Conservation (phyloP, 2,888 invertebrate genomes). For the Sturmia bella region DNA sequence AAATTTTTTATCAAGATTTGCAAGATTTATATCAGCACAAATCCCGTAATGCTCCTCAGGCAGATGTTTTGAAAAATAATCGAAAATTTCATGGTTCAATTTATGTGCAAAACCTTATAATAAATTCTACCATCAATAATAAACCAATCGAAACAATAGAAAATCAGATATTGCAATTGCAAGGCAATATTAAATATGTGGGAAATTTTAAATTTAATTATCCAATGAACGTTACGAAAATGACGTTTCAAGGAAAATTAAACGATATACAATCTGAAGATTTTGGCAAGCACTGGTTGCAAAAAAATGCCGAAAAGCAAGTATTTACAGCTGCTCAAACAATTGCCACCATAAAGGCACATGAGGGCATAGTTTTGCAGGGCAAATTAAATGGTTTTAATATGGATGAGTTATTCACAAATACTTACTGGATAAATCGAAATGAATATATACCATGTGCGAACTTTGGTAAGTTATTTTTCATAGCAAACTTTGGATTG, state of each 20-base stretch:
- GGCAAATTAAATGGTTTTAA: conserved; percentile 82
- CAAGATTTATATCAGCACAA: conserved; percentile 72
- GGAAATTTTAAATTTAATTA: conserved; percentile 77
- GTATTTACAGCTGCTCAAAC: conserved; percentile 77
- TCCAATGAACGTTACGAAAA: conserved; percentile 78
- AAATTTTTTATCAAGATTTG: conserved; percentile 72
- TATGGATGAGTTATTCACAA: conserved; percentile 81
- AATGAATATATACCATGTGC: conserved; percentile 82
- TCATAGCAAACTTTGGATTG: neutral
- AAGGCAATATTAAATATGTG: conserved; percentile 78
- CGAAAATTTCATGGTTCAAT: conserved; percentile 76
- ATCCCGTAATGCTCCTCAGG: conserved; percentile 42
- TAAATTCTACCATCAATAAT: conserved; percentile 76
- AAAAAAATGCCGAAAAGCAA: conserved; percentile 76
- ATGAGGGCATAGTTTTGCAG: conserved; percentile 72
- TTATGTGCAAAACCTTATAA: conserved; percentile 79
- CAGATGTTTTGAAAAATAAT: conserved; percentile 70
- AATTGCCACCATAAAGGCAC: conserved; percentile 72
- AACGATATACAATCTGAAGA: conserved; percentile 81
- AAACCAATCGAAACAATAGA: conserved; percentile 74
- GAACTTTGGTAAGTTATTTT: conserved; percentile 80
- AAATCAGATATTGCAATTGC: conserved; percentile 75
- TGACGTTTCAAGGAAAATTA: conserved; percentile 80
- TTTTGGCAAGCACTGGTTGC: conserved; percentile 82
- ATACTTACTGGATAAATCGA: conserved; percentile 83